phyloP scores from a whole-genome alignment of 92 coral and sea anemone genomes.

The Virgularia gustaviana region DNA sequence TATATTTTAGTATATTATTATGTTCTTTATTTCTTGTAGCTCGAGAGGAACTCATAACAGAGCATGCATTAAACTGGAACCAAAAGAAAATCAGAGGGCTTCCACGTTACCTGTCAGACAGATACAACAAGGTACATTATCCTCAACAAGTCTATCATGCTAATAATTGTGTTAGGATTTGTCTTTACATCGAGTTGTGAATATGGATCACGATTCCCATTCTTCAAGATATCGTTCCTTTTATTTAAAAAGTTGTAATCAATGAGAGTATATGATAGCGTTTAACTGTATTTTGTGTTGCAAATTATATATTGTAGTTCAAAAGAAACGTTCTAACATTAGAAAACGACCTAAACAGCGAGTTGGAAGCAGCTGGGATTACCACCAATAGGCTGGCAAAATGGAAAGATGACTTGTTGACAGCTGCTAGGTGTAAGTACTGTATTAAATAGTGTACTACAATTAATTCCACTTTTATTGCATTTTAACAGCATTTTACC shows the following conservation, averaged over 20 bases:
- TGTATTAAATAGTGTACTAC: neutral
- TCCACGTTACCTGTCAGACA: conserved; percentile 31
- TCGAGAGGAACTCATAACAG: conserved; percentile 62
- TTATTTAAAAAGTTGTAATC: no score
- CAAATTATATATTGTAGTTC: neutral
- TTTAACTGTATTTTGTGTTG: no score
- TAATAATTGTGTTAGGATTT: neutral
- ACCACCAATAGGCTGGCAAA: neutral
- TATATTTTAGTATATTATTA: neutral
- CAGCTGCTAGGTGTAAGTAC: neutral
- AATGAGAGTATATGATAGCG: no score
- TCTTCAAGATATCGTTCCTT: no score
- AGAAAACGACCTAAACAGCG: neutral
- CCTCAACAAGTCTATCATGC: neutral
- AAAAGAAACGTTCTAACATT: no score
- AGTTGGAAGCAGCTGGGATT: neutral
- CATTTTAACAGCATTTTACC: neutral
- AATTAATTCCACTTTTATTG: neutral
- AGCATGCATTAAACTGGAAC: conserved; percentile 62
- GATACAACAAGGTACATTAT: conserved; percentile 60
- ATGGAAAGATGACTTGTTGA: conserved; percentile 5
- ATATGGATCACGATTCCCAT: neutral
- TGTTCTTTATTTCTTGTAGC: conserved; percentile 12
- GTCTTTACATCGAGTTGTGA: neutral
- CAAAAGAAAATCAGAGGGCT: conserved; percentile 39